Conservation (phyloP, 2,888 invertebrate genomes). For the Busseola fusca region DNA sequence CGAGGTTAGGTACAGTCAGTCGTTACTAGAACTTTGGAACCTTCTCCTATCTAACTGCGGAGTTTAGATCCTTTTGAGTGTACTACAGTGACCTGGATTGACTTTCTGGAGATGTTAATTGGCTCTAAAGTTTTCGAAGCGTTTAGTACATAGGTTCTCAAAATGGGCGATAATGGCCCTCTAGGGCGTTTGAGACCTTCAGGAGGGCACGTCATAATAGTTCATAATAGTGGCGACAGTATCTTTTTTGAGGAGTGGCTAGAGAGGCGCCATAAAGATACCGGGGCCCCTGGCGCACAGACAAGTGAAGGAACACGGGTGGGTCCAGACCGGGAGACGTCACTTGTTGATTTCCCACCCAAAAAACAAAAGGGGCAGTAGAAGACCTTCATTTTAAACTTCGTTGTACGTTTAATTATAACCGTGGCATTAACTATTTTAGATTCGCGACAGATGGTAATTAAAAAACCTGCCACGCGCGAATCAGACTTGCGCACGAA, state of each 20-base stretch:
- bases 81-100: conserved; percentile 23
- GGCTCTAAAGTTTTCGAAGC: conserved; percentile 12
- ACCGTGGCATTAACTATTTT: not conserved
- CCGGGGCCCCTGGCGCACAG: too few relatives aligned
- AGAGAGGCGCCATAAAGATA: too few relatives aligned
- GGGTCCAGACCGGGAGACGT: too few relatives aligned
- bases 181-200: not conserved
- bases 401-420: not conserved
- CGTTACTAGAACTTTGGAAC: conserved; percentile 23
- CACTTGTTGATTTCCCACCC: too few relatives aligned
- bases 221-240: not conserved
- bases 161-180: not conserved
- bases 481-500: too few relatives aligned
- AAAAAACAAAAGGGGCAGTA: too few relatives aligned
- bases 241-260: too few relatives aligned
- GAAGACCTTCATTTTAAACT: too few relatives aligned
- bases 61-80: conserved; percentile 34
- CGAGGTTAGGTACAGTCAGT: conserved; percentile 35
- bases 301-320: too few relatives aligned
- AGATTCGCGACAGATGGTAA: not conserved
- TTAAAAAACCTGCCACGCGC: not conserved
- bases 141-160: not conserved
- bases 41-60: conserved; percentile 27
- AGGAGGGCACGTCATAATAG: not conserved
- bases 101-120: conserved; percentile 24